A percentile compares a stretch with the other conserved stretches of the same genome.
phyloP scores from a whole-genome alignment of 2,113 vertebrate genomes.

The Aspiorhynchus laticeps region DNA sequence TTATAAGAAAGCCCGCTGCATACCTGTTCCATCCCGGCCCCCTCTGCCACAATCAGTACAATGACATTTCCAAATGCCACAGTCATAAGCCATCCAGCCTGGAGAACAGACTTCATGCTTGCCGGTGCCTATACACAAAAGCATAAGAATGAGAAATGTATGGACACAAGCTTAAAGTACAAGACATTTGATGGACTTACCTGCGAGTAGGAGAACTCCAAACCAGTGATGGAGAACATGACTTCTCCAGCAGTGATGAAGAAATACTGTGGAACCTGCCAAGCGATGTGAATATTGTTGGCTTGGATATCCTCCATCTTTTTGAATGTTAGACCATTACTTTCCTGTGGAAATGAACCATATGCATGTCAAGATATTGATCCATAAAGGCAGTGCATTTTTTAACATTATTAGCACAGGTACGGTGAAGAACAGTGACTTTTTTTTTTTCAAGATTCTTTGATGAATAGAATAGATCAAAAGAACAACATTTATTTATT shows the following conservation, averaged over 20 bases:
- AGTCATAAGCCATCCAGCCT: slow-evolving; percentile 94
- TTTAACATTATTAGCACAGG: not conserved
- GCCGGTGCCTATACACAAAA: slow-evolving; percentile 81
- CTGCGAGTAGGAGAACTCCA: slow-evolving; percentile 99
- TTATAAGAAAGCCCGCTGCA: not conserved
- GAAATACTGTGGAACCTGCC: slow-evolving; percentile 93
- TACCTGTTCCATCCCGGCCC: slow-evolving; percentile 92
- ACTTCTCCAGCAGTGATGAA: slow-evolving; percentile 90
- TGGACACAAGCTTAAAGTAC: not conserved
- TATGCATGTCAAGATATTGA: slow-evolving; percentile 1
- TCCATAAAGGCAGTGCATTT: not conserved
- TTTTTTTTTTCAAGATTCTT: not conserved
- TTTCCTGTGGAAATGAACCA: slow-evolving; percentile 65
- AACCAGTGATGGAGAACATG: slow-evolving; percentile 95
- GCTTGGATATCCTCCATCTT: slow-evolving; percentile 82
- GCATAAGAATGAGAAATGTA: not conserved
- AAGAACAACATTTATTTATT: not conserved
- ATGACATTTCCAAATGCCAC: slow-evolving; percentile 93
- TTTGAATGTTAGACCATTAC: slow-evolving; percentile 50
- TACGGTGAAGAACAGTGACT: not conserved
- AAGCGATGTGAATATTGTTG: slow-evolving; percentile 86
- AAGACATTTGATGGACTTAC: slow-evolving; percentile 63
- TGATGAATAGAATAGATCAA: not conserved
- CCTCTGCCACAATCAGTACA: slow-evolving; percentile 91
- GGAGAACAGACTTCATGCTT: slow-evolving; percentile 97